Conservation (phyloP, 1,140 invertebrate species). For the Cataglyphis hispanica region DNA sequence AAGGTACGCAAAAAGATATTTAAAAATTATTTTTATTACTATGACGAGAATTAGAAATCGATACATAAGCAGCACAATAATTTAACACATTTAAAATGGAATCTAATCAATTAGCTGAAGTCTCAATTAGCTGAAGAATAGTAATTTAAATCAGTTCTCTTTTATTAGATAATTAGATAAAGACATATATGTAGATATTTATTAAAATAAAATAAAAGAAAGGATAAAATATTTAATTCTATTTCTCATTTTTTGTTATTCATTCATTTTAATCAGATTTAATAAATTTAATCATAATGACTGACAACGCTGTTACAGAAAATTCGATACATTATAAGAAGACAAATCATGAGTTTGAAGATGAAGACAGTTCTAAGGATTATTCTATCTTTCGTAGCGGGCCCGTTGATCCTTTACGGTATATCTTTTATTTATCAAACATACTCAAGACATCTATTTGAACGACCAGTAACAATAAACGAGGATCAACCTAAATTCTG, state of each 20-base stretch:
- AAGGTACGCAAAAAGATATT: constrained; percentile 50
- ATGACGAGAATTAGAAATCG: background rate
- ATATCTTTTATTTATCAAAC: constrained; percentile 73
- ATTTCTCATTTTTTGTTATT: background rate
- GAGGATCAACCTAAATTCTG: constrained; percentile 84
- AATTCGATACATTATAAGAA: background rate
- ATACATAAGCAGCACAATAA: background rate
- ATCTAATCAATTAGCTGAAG: background rate
- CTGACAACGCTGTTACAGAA: constrained; percentile 16
- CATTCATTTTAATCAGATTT: background rate
- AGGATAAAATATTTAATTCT: background rate
- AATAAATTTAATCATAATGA: background rate
- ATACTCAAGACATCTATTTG: constrained; percentile 55
- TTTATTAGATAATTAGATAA: constrained; percentile 5
- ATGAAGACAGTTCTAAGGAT: constrained; percentile 74
- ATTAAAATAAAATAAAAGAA: background rate
- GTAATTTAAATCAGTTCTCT: background rate
- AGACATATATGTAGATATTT: background rate
- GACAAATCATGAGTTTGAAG: constrained; percentile 73
- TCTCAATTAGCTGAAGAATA: too few species aligned
- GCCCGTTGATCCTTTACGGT: constrained; percentile 75
- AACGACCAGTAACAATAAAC: constrained; percentile 50
- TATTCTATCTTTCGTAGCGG: constrained; percentile 71
- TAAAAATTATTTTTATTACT: constrained; percentile 1
- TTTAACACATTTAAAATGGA: background rate